Evolutionary conservation across 2,888 invertebrate genomes (phyloP).

Genomic region (Onchidella celtica): DNA sequence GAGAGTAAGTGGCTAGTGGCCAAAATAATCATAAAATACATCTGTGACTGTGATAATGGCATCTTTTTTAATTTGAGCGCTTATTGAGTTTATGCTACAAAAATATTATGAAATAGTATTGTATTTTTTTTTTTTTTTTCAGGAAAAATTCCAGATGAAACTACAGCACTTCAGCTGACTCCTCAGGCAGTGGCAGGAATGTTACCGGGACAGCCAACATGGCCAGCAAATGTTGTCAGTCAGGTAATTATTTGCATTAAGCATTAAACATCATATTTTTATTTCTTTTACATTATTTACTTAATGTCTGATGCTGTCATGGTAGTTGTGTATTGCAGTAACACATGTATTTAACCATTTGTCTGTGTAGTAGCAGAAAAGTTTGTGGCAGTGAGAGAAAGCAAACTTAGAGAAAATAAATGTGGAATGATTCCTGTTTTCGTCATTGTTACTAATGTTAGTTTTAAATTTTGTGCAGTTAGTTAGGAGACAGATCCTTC

Average conservation of each 20-base stretch:
- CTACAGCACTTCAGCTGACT: slow-evolving; percentile 94
- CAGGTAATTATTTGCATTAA: slow-evolving; percentile 80
- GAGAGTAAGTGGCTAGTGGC: no score
- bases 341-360: no score
- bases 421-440: neutral
- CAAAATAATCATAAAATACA: no score
- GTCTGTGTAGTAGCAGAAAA: no score
- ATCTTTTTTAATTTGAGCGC: no score
- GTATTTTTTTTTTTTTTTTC: slow-evolving; percentile 45
- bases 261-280: neutral
- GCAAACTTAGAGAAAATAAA: neutral
- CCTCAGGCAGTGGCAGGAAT: slow-evolving; percentile 89
- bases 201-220: slow-evolving; percentile 89
- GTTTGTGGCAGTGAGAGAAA: neutral
- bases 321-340: no score
- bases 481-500: no score
- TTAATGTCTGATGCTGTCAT: neutral
- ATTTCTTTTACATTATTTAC: neutral
- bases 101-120: no score
- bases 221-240: slow-evolving; percentile 94
- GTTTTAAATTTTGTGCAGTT: no score
- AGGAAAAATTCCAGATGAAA: slow-evolving; percentile 97
- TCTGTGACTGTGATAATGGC: no score
- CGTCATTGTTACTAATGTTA: no score
- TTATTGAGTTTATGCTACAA: no score